Percentiles rank a stretch among this genome's conserved stretches.
Conservation (phyloP, 2,113 vertebrate species). For the Ifrita kowaldi region DNA sequence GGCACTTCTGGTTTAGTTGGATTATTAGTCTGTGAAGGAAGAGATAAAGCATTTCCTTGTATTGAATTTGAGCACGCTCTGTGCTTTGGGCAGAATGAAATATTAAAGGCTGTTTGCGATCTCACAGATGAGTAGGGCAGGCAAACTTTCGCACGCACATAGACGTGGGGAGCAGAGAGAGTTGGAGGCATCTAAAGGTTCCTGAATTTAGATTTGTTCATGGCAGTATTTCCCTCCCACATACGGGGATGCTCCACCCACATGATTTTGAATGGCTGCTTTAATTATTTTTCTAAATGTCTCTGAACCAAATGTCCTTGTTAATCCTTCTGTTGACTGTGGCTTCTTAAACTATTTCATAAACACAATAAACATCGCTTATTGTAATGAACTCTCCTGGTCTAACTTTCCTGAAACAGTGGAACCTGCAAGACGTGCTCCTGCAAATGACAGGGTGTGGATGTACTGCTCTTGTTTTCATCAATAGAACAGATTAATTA, state of each 20-base stretch:
- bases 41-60: slow-evolving; percentile 81
- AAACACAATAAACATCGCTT: neutral
- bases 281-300: neutral
- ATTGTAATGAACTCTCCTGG: neutral
- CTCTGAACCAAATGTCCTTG: neutral
- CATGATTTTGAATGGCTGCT: neutral
- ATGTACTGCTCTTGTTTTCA: neutral
- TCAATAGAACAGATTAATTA: neutral
- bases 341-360: neutral
- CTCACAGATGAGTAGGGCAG: slow-evolving; percentile 73
- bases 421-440: neutral
- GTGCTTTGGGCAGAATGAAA: slow-evolving; percentile 83
- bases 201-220: neutral
- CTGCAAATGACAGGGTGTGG: slow-evolving; percentile 10
- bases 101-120: slow-evolving; percentile 85
- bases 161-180: neutral
- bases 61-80: slow-evolving; percentile 78
- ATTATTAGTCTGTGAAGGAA: slow-evolving; percentile 77
- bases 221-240: neutral
- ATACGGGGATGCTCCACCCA: neutral
- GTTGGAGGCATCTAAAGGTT: slow-evolving; percentile 47
- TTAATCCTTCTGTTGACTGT: neutral
- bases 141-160: slow-evolving; percentile 73
- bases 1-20: slow-evolving; percentile 59
- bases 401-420: neutral